Evolutionary conservation across 2,888 invertebrate species (phyloP), one percentile per base, ranked within the genome.

Genomic region (Lycaena phlaeas): DNA sequence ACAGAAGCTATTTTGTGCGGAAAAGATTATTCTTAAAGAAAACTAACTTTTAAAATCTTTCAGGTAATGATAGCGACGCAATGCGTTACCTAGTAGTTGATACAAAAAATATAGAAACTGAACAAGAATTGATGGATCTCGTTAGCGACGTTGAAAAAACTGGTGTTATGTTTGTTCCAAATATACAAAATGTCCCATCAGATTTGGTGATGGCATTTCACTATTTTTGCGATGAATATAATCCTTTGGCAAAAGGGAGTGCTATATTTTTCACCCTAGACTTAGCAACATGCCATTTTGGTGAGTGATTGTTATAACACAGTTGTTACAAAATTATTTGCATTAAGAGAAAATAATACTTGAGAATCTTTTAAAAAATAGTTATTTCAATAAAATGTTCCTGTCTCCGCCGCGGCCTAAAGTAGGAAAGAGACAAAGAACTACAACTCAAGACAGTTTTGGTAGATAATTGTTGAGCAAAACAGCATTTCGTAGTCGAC

Each of bases 151-250:
- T 84, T 1, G 54, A 59, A 15, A 59, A 52, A 50, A 62, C 63
- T 4, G 84, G 84, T 3, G 74, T 81, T 12, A 63, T 85, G 68
- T 57, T 85, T 1, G 70, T 85, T 3, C 68, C 63, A 29, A 65
- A 77, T 36, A 40, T 85, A 3, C 76, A 76, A 12, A 61, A 51
- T 11, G 54, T 85, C 1, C 78, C 82, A 0, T 67, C 82, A 0
- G 46, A 57, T 3, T 59, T 84, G 1, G 85, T 84, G 0, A 82
- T 81, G 78, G 85, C 84, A 1, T 81, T 85, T 48, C 85, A 85
- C 51, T 85, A 81, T 48, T 84, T 79, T 47, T 85, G 85, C 45
- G 85, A 85, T 54, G 85, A 85, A 50, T 78, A 71, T 52, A 73
- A 76, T 41, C 84, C 84, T 1, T 54, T 84, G 1, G 77, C 74